Base-by-base conservation (phyloP, 2,888 invertebrate species). In the Dioctria linearis region DNA sequence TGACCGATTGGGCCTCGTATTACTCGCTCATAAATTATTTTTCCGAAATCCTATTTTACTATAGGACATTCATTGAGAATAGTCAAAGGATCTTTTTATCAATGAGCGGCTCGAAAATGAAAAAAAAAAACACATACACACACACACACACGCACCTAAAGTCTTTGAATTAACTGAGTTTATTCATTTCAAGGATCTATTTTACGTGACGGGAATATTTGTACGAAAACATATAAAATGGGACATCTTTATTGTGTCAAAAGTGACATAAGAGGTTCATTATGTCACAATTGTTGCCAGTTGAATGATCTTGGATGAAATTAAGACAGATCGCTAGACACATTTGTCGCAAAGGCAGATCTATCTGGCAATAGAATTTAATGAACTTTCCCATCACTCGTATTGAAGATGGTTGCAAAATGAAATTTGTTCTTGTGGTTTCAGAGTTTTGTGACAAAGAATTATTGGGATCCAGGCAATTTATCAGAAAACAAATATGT, bases 1-100 rank as follows among this genome's bases (percentile, higher is more conserved):
- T 66, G 40, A 78, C 65, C 78, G 65, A 78, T 78, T 66, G 78
- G 54, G 65, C 78, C 51, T 78, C 78, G 39, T 51, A 78, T 78
- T 78, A 66, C 78, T 54, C 37, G 46, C 46, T 5, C 39, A 66
- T 78, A 78, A 66, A 73, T 73, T 73, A 57, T 73, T 57, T 37
- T 4, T 25, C 37, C 69, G 40, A 43, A 37, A 51, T 51, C 39
- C 39, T 25, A 25, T 25, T 51, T 11, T 9, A 42, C n/a, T 51
- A 25, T 25, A n/a, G 54, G 69, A 51, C 51, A 37, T 57, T 57
- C 59, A 73, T 73, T 73, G 57, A 73, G 4, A 57, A 73, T 42
- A 40, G n/a, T 59, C 73, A 73, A 59, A 42, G 59, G 73, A 73
- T 59, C 43, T 69, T 73, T 71, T 73, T 59, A 73, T 73, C 57